Evolutionary conservation across 2,888 invertebrate species (phyloP), one percentile per base, ranked within the genome.

Genomic region (Eristalis pertinax): DNA sequence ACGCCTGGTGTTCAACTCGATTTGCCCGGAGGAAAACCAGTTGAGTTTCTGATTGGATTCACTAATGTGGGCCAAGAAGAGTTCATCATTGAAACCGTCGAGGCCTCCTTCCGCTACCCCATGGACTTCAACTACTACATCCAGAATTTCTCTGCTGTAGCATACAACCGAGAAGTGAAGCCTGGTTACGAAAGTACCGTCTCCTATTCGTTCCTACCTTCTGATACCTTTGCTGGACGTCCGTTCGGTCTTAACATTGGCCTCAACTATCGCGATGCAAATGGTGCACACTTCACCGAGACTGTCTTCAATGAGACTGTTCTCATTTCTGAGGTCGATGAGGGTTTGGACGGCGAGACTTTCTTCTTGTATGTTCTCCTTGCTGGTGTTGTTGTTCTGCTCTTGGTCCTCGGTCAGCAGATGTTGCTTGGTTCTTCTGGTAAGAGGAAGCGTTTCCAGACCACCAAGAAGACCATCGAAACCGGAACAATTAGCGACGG

Each of bases 81-180:
- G 90, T 99, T 99, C 91, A 93, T 97, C 29, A 95, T 99, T 26
- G 99, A 99, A 92, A 96, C 97, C 7, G 95, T 99, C 92, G 99
- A 99, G 91, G 99, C 99, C 0, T 99, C 99, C 0, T 99, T 99
- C 96, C 96, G 99, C 90, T 99, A 99, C 92, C 99, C 99, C 10
- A 97, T 99, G 97, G 99, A 99, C 94, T 99, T 98, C 94, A 98
- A 96, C 90, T 99, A 98, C 94, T 97, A 97, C 94, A 98, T 99
- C 89, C 99, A 99, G 94, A 99, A 99, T 94, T 99, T 99, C 94
- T 98, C 99, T 0, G 96, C 97, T 0, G 95, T 98, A 90, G 95
- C 96, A 1, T 98, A 97, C 93, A 97, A 97, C 91, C 96, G 96
- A 90, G 95, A 97, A 90, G 98, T 99, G 0, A 96, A 97, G 90